These are phyloP conservation scores for Labrus mixtus DNA, from an alignment of 2,113 vertebrate species.

Conservation along the genomic window DNA sequence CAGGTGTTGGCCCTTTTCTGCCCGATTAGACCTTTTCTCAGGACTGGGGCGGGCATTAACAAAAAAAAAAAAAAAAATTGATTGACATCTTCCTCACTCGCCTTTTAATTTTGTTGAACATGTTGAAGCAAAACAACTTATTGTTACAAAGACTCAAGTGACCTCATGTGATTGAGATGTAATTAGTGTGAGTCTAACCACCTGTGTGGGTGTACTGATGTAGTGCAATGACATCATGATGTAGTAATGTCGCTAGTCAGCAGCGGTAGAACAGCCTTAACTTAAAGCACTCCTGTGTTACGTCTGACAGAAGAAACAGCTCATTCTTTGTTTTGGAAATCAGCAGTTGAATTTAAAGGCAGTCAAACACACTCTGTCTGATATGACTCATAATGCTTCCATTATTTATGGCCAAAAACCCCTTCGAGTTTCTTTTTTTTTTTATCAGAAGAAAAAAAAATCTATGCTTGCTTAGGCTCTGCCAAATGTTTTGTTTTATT, in stretches of 20 bases:
- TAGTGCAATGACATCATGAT: background rate
- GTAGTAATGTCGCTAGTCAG: background rate
- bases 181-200: background rate
- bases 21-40: conserved; percentile 22
- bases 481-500: no score
- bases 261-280: background rate
- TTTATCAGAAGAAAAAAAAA: no score
- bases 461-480: no score
- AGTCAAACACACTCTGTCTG: no score
- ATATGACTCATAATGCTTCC: no score
- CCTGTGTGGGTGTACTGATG: conserved; percentile 3
- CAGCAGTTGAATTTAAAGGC: no score
- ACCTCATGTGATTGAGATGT: background rate
- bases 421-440: no score
- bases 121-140: background rate
- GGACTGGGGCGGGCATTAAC: background rate
- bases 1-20: conserved; percentile 30
- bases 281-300: background rate
- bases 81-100: conserved; percentile 7
- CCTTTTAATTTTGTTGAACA: conserved; percentile 1
- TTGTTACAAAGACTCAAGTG: background rate
- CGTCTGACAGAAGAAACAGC: background rate
- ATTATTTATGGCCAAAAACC: no score
- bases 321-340: background rate
- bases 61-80: no score